Percentiles rank a stretch among this genome's conserved stretches.
Evolutionary conservation across 2,797 vertebrate genomes (phyloP).

Genomic region (Gephyroberyx darwinii): DNA sequence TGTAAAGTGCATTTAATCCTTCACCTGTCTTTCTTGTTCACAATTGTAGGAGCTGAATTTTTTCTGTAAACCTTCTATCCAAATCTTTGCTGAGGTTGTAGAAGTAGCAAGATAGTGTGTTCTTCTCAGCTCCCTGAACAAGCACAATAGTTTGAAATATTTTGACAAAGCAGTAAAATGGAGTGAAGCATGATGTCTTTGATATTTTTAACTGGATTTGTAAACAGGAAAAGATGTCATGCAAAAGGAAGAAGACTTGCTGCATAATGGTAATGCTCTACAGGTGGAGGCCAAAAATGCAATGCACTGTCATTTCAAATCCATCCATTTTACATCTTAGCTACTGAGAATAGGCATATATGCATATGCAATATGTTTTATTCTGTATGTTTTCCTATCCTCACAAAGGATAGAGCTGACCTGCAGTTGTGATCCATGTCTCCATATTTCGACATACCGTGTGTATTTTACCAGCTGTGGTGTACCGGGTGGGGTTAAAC

Average conservation of each 20-base stretch:
- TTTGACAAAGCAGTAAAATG: not conserved
- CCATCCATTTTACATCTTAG: slow-evolving; percentile 19
- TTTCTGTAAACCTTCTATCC: not conserved
- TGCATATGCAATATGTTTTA: slow-evolving; percentile 1
- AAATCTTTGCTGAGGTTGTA: not conserved
- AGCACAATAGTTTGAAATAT: not conserved
- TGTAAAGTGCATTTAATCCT: slow-evolving; percentile 15
- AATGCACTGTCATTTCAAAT: slow-evolving; percentile 29
- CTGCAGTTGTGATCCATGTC: slow-evolving; percentile 20
- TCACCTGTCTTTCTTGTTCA: not conserved
- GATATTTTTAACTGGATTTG: not conserved
- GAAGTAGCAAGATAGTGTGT: slow-evolving; percentile 8
- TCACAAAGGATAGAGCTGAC: slow-evolving; percentile 12
- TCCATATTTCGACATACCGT: slow-evolving; percentile 13
- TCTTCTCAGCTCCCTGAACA: not conserved
- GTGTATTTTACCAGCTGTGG: not conserved
- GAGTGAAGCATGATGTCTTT: not conserved
- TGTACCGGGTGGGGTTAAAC: not conserved
- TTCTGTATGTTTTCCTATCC: slow-evolving; percentile 25
- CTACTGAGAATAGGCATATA: slow-evolving; percentile 42
- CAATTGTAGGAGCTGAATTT: not conserved
- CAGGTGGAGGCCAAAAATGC: slow-evolving; percentile 20
- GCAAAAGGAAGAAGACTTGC: not conserved
- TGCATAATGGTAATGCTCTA: slow-evolving; percentile 16
- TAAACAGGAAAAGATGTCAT: not conserved